Evolutionary conservation across 2,113 vertebrate genomes (phyloP).

Genomic region (Psilopsiagon aurifrons): DNA sequence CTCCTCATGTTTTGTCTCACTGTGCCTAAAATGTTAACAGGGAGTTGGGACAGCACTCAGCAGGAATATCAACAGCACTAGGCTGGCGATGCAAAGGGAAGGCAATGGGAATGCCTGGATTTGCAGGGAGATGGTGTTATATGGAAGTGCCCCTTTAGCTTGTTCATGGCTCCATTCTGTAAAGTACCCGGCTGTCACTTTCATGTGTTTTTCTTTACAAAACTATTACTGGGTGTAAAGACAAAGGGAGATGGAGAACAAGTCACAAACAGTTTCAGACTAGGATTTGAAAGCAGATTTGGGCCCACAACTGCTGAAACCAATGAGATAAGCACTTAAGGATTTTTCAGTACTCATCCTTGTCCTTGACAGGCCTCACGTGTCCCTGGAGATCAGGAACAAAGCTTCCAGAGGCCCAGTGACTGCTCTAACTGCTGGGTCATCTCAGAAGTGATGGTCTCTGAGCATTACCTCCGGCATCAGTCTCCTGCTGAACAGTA

Average conservation of each 20-base stretch:
- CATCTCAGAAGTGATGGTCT: background rate
- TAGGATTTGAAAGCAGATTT: background rate
- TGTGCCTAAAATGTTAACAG: background rate
- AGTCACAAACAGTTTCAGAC: background rate
- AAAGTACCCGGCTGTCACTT: accelerated
- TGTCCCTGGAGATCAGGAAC: background rate
- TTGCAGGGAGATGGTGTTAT: background rate
- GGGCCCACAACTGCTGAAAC: background rate
- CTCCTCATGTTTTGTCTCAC: background rate
- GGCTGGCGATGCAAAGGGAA: background rate
- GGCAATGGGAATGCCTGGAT: background rate
- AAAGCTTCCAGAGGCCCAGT: background rate
- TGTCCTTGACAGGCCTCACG: background rate
- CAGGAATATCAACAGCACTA: background rate
- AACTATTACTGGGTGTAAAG: background rate
- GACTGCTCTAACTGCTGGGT: background rate
- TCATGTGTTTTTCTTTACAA: background rate
- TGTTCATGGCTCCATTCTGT: background rate
- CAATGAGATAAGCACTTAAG: background rate
- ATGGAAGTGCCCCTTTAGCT: background rate
- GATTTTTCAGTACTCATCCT: background rate
- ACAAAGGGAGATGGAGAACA: background rate
- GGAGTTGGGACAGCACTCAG: background rate
- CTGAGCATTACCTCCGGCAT: background rate
- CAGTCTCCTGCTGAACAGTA: background rate